Evolutionary conservation across 1,140 invertebrate species (phyloP), one percentile per base, ranked within the genome.

Genomic region (Anadara kagoshimensis): DNA sequence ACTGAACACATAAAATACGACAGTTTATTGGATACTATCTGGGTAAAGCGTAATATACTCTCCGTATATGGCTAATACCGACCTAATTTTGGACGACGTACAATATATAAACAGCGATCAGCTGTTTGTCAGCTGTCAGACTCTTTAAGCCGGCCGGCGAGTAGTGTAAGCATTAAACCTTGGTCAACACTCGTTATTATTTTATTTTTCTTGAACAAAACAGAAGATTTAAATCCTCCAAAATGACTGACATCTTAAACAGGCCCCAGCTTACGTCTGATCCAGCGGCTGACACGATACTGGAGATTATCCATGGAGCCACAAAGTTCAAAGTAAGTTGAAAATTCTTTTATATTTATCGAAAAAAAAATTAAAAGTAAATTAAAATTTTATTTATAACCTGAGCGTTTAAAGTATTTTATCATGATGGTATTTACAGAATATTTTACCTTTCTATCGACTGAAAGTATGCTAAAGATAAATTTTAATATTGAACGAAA

Each of bases 51-150:
- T 36, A 36, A 36, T 36, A 36, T 36, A 36, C 29, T 36, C 29
- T 2, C 62, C 62, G 51, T 64, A 64, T 51, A 53, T 64, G 62
- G 62, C 49, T 64, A 64, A 64, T 64, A 45, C 51, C 36, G 47
- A 64, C 62, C 62, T 64, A 11, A 49, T 64, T 64, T 64, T 36
- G 29, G 29, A 36, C 29, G 29, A 36, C 29, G 26, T 36, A 26
- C 16, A 53, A 64, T 64, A 64, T 64, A 64, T 36, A 64, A 64
- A 20, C 49, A 26, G 24, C 62, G 62, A 64, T 64, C 62, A 64
- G 62, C 62, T 64, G 62, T 51, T 64, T 51, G 36, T 49, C 4
- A 53, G 26, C 62, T 64, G 62, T 64, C 62, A 64, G 62, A 64
- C 45, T 36, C 62, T 36, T 47, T 53, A 64, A 53, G 62, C 62